Evolutionary conservation across 2,888 invertebrate species (phyloP).

Genomic region (Mythimna pallens): DNA sequence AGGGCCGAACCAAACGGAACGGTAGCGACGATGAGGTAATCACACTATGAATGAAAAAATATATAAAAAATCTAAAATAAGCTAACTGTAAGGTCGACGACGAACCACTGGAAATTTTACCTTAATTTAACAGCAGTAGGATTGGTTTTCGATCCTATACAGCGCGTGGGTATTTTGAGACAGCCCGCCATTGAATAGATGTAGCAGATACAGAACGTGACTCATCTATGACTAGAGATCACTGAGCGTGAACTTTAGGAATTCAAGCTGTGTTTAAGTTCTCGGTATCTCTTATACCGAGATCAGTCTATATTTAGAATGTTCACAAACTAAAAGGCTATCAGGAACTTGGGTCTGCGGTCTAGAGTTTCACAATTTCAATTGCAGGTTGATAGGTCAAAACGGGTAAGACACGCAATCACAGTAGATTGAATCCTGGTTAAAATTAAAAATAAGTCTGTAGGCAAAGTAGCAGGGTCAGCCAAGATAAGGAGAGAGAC

Average conservation of each 20-base stretch:
- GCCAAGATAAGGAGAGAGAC: too few species aligned
- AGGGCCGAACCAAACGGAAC: constrained; percentile 72
- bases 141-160: constrained; percentile 20
- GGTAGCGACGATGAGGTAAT: constrained; percentile 82
- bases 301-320: constrained; percentile 56
- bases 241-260: constrained; percentile 74
- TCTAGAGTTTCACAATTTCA: background rate
- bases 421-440: too few species aligned
- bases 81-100: constrained; percentile 71
- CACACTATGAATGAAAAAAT: constrained; percentile 84
- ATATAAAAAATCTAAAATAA: constrained; percentile 69
- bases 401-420: background rate
- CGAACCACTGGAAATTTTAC: constrained; percentile 43
- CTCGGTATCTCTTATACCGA: constrained; percentile 35
- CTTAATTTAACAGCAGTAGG: constrained; percentile 26
- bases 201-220: constrained; percentile 75
- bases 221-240: constrained; percentile 77
- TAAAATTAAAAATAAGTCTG: too few species aligned
- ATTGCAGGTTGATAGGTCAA: background rate
- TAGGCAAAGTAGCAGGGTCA: too few species aligned
- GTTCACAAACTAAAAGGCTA: constrained; percentile 22
- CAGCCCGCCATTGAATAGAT: constrained; percentile 71
- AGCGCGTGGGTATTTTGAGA: constrained; percentile 63
- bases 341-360: constrained; percentile 4
- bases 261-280: constrained; percentile 45